A percentile compares a stretch with the other conserved stretches of the same genome.
phyloP scores from a whole-genome alignment of 30 jellyfish, hydroid and myxozoan genomes.

The Phacellophora camtschatica region DNA sequence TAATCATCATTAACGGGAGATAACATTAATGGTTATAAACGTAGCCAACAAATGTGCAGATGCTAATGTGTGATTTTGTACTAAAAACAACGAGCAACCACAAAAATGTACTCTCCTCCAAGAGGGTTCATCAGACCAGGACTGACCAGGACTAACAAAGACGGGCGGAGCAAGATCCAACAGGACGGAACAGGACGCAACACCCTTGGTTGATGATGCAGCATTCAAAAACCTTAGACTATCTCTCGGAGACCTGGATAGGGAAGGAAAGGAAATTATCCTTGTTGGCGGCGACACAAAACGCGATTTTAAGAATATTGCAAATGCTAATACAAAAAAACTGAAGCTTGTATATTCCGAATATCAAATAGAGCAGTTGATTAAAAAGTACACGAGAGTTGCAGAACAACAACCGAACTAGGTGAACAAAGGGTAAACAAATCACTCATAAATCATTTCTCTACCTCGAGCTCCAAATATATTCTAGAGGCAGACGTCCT shows the following conservation, averaged over 20 bases:
- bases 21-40: too few relatives aligned
- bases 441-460: background rate
- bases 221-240: too few relatives aligned
- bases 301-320: background rate
- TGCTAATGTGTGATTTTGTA: too few relatives aligned
- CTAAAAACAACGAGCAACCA: too few relatives aligned
- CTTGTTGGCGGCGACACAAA: background rate
- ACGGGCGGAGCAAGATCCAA: too few relatives aligned
- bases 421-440: background rate
- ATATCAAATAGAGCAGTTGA: background rate
- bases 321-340: background rate
- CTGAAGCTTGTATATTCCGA: background rate
- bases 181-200: too few relatives aligned
- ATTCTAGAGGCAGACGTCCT: background rate
- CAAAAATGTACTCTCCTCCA: too few relatives aligned
- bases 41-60: too few relatives aligned
- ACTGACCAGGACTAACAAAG: too few relatives aligned
- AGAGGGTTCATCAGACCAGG: too few relatives aligned
- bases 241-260: background rate
- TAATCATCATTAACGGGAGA: too few relatives aligned
- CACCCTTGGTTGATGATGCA: too few relatives aligned
- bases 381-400: background rate
- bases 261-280: background rate
- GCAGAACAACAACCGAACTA: background rate
- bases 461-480: background rate